A percentile compares a stretch with the other conserved stretches of the same genome.
Evolutionary conservation across 2,797 vertebrate genomes (phyloP).

Genomic region (Remorina albescens): DNA sequence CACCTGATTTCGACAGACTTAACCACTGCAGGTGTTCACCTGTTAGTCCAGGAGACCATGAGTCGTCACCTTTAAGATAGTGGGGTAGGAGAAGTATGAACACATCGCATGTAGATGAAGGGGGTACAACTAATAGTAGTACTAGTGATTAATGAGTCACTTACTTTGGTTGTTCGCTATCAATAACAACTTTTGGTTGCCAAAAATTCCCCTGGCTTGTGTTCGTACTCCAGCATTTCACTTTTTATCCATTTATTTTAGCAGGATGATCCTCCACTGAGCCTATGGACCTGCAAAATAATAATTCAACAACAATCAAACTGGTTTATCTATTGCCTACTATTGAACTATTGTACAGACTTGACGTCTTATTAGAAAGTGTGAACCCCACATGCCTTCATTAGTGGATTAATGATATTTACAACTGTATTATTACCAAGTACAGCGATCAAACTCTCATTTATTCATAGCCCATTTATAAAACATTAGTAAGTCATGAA

Average conservation of each 20-base stretch:
- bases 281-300: neutral
- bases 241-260: neutral
- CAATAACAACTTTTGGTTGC: constrained; percentile 3
- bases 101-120: neutral
- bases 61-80: neutral
- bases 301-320: neutral
- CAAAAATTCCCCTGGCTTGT: neutral
- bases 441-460: too few relatives aligned
- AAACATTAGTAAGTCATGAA: neutral
- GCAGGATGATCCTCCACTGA: neutral
- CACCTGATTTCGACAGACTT: neutral
- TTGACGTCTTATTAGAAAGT: neutral
- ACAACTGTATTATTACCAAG: neutral
- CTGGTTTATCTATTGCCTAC: neutral
- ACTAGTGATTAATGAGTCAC: neutral
- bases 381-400: neutral
- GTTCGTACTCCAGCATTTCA: neutral
- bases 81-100: neutral
- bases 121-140: neutral
- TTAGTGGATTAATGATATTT: neutral
- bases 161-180: neutral
- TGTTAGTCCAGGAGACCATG: neutral
- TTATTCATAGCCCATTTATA: too few relatives aligned
- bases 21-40: neutral
- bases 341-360: neutral